Evolutionary conservation across 2,113 vertebrate genomes (phyloP).

Genomic region (Dasyornis broadbenti): DNA sequence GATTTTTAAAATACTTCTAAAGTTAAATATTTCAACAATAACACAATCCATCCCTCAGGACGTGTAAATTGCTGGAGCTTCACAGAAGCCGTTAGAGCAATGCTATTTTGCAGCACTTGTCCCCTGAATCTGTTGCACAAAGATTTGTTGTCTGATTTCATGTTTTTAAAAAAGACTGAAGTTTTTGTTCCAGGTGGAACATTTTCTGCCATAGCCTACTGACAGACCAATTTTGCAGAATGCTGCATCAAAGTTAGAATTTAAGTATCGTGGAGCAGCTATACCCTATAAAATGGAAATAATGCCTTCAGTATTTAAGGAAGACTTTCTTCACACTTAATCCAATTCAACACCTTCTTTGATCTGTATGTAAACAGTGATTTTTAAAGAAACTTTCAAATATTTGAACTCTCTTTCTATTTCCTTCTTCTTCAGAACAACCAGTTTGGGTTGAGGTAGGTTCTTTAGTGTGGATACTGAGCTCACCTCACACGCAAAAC

Average conservation of each 20-base stretch:
- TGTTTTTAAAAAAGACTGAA: not conserved
- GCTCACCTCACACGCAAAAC: not conserved
- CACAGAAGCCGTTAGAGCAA: not conserved
- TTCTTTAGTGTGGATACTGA: not conserved
- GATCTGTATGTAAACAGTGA: not conserved
- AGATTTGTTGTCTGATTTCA: not conserved
- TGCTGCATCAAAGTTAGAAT: not conserved
- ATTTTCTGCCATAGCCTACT: not conserved
- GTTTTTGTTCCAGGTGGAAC: not conserved
- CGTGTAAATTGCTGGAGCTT: not conserved
- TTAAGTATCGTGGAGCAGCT: not conserved
- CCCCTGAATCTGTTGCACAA: not conserved
- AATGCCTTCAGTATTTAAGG: not conserved
- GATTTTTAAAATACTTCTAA: not conserved
- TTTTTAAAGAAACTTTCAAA: not conserved
- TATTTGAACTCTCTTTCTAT: not conserved
- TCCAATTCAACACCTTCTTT: not conserved
- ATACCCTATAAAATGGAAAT: not conserved
- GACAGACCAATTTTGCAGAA: not conserved
- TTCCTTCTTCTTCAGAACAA: not conserved
- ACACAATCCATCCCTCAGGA: not conserved
- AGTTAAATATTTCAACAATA: not conserved
- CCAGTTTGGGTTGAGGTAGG: not conserved
- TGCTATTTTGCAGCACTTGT: not conserved
- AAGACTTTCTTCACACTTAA: conserved; percentile 2